Percentiles rank a stretch among this genome's conserved stretches.
Evolutionary conservation across 2,888 invertebrate species (phyloP).

Genomic region (Andrena praecox): DNA sequence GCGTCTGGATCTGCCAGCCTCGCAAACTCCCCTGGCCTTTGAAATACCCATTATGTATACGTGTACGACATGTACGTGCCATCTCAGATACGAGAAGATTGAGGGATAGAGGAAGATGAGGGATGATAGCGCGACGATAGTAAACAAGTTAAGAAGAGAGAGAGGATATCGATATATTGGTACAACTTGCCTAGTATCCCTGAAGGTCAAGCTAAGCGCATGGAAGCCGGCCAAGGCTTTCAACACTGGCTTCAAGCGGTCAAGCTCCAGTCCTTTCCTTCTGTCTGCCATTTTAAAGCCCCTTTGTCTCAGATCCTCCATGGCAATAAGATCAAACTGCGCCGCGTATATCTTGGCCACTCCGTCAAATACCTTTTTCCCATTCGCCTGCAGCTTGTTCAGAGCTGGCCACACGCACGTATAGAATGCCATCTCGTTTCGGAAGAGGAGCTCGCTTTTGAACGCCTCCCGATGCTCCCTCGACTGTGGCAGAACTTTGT

Average conservation of each 20-base stretch:
- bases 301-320: slow-evolving; percentile 85
- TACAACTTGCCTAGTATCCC: slow-evolving; percentile 78
- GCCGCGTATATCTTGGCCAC: slow-evolving; percentile 82
- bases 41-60: slow-evolving; percentile 33
- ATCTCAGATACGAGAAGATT: neutral
- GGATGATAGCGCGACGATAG: neutral
- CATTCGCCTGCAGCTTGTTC: slow-evolving; percentile 86
- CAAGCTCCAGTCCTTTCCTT: slow-evolving; percentile 81
- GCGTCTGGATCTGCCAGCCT: slow-evolving; percentile 76
- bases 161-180: neutral
- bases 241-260: slow-evolving; percentile 83
- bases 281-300: slow-evolving; percentile 85
- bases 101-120: neutral
- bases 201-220: slow-evolving; percentile 85
- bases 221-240: slow-evolving; percentile 85
- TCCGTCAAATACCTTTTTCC: slow-evolving; percentile 77
- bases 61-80: neutral
- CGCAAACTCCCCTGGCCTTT: slow-evolving; percentile 81
- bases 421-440: slow-evolving; percentile 91
- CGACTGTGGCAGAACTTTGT: slow-evolving; percentile 90
- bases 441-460: slow-evolving; percentile 90
- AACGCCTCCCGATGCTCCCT: slow-evolving; percentile 88
- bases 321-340: slow-evolving; percentile 84
- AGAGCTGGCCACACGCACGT: slow-evolving; percentile 90
- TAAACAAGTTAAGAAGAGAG: neutral